A percentile compares a stretch with the other conserved stretches of the same genome.
Evolutionary conservation across 2,888 invertebrate genomes (phyloP).

Genomic region (Aphidoletes aphidimyza): DNA sequence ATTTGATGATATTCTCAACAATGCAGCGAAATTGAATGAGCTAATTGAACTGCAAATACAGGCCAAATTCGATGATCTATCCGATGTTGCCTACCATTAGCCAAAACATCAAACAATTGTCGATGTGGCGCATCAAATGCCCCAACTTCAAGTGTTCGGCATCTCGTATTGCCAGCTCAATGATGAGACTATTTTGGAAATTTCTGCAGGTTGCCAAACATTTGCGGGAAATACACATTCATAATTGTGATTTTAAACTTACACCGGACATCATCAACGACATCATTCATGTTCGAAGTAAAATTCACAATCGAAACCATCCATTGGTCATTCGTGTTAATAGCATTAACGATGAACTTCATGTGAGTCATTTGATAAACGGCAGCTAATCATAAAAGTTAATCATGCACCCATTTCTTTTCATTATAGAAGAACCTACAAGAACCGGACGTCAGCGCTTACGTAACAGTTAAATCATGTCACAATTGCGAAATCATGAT

Average conservation of each 20-base stretch:
- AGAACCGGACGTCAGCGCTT: conserved; percentile 5
- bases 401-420: neutral
- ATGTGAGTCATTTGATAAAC: neutral
- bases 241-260: conserved; percentile 7
- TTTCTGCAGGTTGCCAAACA: neutral
- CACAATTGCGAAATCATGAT: neutral
- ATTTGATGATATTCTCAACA: neutral
- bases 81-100: neutral
- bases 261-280: neutral
- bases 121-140: neutral
- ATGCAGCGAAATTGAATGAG: neutral
- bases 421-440: neutral
- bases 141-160: neutral
- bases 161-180: conserved; percentile 3
- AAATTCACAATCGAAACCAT: neutral
- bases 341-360: neutral
- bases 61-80: neutral
- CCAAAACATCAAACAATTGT: conserved; percentile 1
- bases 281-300: neutral
- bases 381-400: neutral
- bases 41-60: conserved; percentile 16
- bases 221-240: neutral
- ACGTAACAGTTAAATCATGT: neutral
- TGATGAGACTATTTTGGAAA: neutral
- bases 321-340: neutral